Percentiles rank a stretch among this genome's conserved stretches.
phyloP scores from a whole-genome alignment of 2,113 vertebrate genomes.

The Madoqua kirkii region DNA sequence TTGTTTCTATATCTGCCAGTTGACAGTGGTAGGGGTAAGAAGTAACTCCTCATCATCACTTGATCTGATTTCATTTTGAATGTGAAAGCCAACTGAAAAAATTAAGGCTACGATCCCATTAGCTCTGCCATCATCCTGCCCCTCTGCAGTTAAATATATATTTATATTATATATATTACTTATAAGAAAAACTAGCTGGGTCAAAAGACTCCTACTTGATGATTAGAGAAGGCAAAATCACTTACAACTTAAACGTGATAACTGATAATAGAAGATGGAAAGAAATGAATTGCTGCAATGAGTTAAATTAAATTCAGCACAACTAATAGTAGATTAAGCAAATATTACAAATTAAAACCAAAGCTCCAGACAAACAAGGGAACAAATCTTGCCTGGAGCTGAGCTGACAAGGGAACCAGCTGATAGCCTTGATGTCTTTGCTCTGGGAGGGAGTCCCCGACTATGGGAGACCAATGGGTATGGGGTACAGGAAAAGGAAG shows the following conservation, averaged over 20 bases:
- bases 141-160: not conserved
- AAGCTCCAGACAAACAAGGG: constrained; percentile 71
- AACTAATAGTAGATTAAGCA: constrained; percentile 40
- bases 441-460: not conserved
- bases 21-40: not conserved
- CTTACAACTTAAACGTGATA: constrained; percentile 48
- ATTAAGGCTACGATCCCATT: not conserved
- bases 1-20: not conserved
- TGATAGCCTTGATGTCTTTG: not conserved
- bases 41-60: not conserved
- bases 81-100: constrained; percentile 8
- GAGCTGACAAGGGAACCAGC: not conserved
- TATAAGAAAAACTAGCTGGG: constrained; percentile 13
- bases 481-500: not conserved
- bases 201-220: constrained; percentile 26
- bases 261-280: constrained; percentile 26
- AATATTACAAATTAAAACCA: constrained; percentile 74
- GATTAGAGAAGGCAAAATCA: constrained; percentile 59
- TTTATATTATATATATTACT: constrained; percentile 40
- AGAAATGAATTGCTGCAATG: constrained; percentile 59
- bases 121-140: not conserved
- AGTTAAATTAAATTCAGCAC: constrained; percentile 64
- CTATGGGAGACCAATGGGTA: not conserved
- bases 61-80: constrained; percentile 39
- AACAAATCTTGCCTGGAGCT: constrained; percentile 47